These are phyloP conservation scores for Otolemur garnettii DNA, from an alignment of 2,113 vertebrate species.

Conservation along the genomic window DNA sequence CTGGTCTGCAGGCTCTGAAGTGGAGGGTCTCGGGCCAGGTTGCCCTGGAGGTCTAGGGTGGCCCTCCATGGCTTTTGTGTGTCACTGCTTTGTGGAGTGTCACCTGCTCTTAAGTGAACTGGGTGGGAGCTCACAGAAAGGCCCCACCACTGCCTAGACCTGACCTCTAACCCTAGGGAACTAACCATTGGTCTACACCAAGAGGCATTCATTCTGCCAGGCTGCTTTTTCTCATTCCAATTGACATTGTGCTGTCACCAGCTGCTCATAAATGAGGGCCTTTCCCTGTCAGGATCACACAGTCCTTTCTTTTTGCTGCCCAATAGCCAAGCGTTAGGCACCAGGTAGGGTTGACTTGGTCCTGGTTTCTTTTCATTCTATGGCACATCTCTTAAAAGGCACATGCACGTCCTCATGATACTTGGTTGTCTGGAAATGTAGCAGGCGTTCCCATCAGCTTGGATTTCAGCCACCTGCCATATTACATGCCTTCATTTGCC, in stretches of 20 bases:
- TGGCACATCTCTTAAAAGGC: not conserved
- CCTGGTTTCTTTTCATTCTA: not conserved
- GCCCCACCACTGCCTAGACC: not conserved
- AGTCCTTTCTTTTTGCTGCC: not conserved
- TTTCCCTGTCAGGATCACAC: not conserved
- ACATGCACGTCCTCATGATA: not conserved
- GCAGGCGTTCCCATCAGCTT: not conserved
- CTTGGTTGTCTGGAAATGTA: not conserved
- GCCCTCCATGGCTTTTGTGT: not conserved
- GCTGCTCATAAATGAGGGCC: not conserved
- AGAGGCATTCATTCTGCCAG: not conserved
- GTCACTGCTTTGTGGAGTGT: not conserved
- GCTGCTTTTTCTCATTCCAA: not conserved
- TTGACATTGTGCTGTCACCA: accelerated
- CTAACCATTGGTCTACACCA: not conserved
- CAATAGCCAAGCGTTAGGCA: not conserved
- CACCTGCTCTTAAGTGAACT: not conserved
- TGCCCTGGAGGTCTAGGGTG: not conserved
- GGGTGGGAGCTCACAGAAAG: not conserved
- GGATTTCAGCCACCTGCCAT: not conserved
- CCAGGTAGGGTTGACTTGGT: no score
- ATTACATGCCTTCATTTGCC: not conserved
- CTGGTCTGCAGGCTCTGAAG: not conserved
- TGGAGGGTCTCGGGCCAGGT: not conserved
- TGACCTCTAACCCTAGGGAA: not conserved